Evolutionary conservation across 2,113 vertebrate species (phyloP), one percentile per base, ranked within the genome.

Genomic region (Periophthalmodon schlosseri): DNA sequence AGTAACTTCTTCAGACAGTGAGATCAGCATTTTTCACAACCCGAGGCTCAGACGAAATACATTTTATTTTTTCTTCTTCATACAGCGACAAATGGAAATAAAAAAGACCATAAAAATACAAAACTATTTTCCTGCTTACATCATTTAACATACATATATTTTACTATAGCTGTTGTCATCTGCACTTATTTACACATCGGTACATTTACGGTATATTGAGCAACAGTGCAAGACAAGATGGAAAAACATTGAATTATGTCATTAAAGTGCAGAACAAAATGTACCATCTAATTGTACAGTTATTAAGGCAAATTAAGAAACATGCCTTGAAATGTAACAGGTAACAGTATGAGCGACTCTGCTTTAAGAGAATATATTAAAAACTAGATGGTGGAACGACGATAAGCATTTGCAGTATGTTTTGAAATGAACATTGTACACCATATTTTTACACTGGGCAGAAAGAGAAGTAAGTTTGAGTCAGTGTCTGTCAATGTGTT

Each of bases 51-150:
- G 81, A 81, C 81, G 80, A 88, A 77, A 84, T 60, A 81, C 79
- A 46, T 77, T 89, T 86, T 79, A 85, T 88, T 66, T 44, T 89
- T 87, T 79, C 82, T 86, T 65, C 33, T 21, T 79, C 65, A 83
- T 83, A 90, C 86, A 54, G 20, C 7, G 20, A 44, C 39, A 90
- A 87, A 87, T 39, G 76, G 80, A 80, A 67, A 80, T 64, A 63
- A 82, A 73, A 75, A 68, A 73, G 60, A 75, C n/a, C 78, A 57
- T 54, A 73, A 86, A 81, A 81, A 70, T 86, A 90, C 56, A 87
- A 86, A 85, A 87, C 20, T 69, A 76, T 64, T 57, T 23, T 52
- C 49, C 49, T 21, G 52, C 56, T 14, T 60, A 60, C 15, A 28
- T 1, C 57, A 11, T 73, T 60, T 20, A 79, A 71, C 70, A 73